Evolutionary conservation across 92 coral and sea anemone species (phyloP), one percentile per base, ranked within the genome.

Genomic region (Porites rus): DNA sequence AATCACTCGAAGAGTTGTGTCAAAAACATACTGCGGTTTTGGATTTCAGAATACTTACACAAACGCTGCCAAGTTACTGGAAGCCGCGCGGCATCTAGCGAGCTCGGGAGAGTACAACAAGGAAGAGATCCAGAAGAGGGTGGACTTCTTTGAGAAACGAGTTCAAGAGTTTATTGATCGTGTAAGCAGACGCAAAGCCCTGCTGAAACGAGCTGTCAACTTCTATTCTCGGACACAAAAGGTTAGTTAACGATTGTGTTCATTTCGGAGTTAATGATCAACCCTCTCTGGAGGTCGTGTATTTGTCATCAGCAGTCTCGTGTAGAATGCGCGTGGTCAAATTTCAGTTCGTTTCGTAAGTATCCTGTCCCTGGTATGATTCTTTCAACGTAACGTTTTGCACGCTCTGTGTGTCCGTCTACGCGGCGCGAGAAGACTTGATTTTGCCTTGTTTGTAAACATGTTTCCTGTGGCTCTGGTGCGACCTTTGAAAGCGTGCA

Each of bases 31-130:
- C 31, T 80, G 60, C 58, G 80, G 83, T 86, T 65, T 90, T 76
- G 74, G 87, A 72, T 93, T 93, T 77, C 89, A 97, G 99, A 97
- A 97, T 85, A 97, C 99, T 65, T 97, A 97, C 90, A 97, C 99
- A 50, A 97, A 97, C 88, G 98, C 98, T 1, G 97, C 95, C 59
- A 96, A 97, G 74, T 96, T 97, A 51, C 91, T 95, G 51, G 96
- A 97, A 58, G 99, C 99, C 1, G 96, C 98, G 51, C 92, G 98
- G 61, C 96, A 97, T 63, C 77, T 97, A 18, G 98, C 98, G 1
- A 94, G 91, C 19, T 84, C 98, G 2, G 97, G 99, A 18, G 99
- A 97, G 59, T 97, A 98, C 82, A 91, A 96, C 80, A 95, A 97
- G 20, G 98, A 97, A 7, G 99, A 97, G 54, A 92, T 97, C 52